phyloP scores from a whole-genome alignment of 1,140 invertebrate species.

The Drosophila seguyi region DNA sequence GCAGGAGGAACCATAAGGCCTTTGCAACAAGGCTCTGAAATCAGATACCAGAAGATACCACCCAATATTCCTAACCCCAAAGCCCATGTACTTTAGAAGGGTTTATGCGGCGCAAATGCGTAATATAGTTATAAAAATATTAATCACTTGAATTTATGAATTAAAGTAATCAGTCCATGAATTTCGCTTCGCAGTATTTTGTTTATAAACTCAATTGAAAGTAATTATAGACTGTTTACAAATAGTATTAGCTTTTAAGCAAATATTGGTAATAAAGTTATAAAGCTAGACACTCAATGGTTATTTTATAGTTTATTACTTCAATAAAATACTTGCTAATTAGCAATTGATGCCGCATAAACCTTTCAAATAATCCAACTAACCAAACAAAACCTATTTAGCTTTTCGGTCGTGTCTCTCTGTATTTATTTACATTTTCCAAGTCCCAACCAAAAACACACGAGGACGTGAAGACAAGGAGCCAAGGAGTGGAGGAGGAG shows the following conservation, averaged over 20 bases:
- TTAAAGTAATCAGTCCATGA: neutral
- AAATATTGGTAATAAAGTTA: neutral
- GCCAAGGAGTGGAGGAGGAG: slow-evolving; percentile 19
- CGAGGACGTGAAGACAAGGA: slow-evolving; percentile 33
- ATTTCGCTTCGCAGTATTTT: neutral
- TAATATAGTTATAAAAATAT: too few species aligned
- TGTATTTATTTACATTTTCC: slow-evolving; percentile 82
- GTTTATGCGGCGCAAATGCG: slow-evolving; percentile 48
- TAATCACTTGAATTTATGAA: too few species aligned
- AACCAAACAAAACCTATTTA: slow-evolving; percentile 61
- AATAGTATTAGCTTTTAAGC: neutral
- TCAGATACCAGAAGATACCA: slow-evolving; percentile 24
- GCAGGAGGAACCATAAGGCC: slow-evolving; percentile 21
- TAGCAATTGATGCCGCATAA: slow-evolving; percentile 48
- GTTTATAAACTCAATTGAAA: neutral
- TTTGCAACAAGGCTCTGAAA: slow-evolving; percentile 45
- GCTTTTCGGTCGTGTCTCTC: slow-evolving; percentile 32
- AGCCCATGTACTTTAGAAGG: slow-evolving; percentile 15
- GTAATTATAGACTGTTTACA: neutral
- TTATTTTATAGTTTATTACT: neutral
- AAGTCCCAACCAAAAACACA: slow-evolving; percentile 59
- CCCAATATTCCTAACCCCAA: neutral
- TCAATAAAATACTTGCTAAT: neutral
- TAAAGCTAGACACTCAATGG: neutral
- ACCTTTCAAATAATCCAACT: slow-evolving; percentile 38